Evolutionary conservation across 2,113 vertebrate species (phyloP), one percentile per base, ranked within the genome.

Genomic region (Catharus fuscescens): DNA sequence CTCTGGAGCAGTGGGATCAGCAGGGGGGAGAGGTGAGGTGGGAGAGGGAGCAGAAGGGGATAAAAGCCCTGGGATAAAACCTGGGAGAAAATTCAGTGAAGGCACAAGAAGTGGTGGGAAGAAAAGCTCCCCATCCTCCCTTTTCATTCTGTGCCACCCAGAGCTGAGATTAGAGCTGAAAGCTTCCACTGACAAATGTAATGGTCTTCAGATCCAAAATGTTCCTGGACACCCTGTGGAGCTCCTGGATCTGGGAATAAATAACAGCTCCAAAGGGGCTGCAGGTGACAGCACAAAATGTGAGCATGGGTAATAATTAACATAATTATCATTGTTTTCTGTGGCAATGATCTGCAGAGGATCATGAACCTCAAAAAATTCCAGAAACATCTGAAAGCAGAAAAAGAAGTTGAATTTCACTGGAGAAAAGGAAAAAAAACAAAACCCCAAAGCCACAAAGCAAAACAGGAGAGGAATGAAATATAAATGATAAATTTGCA

Each of bases 11-110:
- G 2, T 0, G 29, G 77, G n/a, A 66, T 71, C 66, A 4, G 73
- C 78, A 38, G 56, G 50, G 17, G 52, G 40, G 23, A 84, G 38
- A 90, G 48, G 48, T 5, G 6, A 93, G 34, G 36, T 3, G 13
- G 70, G 48, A 85, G 17, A 56, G 28, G 32, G 50, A 65, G 28
- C 19, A 77, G 54, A 60, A 73, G 0, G 2, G 65, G 38, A 62
- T 92, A 71, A 96, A 91, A 94, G 69, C 77, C 44, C 12, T 6
- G 11, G 64, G 72, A 73, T n/a, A 52, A 90, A 93, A 8, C 48
- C 40, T 21, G 11, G 59, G 74, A 72, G 67, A 20, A 69, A 80
- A 62, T 26, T 16, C 2, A 86, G 60, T 23, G 61, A 88, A 66
- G 59, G 25, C 13, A 40, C 42, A 28, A 50, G 52, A 45, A 70